Evolutionary conservation across 2,797 vertebrate genomes (phyloP), one percentile per base, ranked within the genome.

Genomic region (Urocyon cinereoargenteus): DNA sequence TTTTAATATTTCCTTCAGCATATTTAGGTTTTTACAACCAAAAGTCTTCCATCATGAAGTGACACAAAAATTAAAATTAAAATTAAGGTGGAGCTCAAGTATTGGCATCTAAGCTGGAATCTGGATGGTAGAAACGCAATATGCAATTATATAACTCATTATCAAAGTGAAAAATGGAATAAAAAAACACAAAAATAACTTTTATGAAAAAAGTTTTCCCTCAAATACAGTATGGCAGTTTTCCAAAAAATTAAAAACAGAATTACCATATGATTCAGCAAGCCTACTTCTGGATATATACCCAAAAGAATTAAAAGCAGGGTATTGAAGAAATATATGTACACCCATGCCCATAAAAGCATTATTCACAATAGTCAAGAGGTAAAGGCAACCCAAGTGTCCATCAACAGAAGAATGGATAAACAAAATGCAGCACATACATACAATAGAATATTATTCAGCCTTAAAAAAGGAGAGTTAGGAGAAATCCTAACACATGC

Each of bases 1-100:
- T 93, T 93, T 85, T 75, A 92, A 88, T 78, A 90, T 94, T 97
- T 95, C 61, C 78, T 89, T 91, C 59, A 93, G 83, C 22, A 3
- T 66, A 72, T 59, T 91, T 81, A 75, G 22, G 36, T n/a, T 72
- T 96, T 92, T 79, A 95, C 9, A 62, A 61, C 34, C 57, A 18
- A 84, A 59, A 28, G 92, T 79, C 53, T 96, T 84, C 36, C 51
- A 66, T 83, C 49, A 53, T 53, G 57, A 89, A 82, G 59, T 59
- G 24, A 94, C 40, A 62, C 40, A 40, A 86, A 94, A 79, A 34
- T 96, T 51, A 88, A 81, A 62, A 62, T 62, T 28, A 28, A 75
- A 75, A 51, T 51, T 40, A 70, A 78, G 15, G 22, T 70, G 5
- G 10, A 49, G 53, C 68, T 94, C 59, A 75, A 92, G 53, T 53